Evolutionary conservation across 2,888 invertebrate genomes (phyloP), one percentile per base, ranked within the genome.

Genomic region (Brassicogethes aeneus): DNA sequence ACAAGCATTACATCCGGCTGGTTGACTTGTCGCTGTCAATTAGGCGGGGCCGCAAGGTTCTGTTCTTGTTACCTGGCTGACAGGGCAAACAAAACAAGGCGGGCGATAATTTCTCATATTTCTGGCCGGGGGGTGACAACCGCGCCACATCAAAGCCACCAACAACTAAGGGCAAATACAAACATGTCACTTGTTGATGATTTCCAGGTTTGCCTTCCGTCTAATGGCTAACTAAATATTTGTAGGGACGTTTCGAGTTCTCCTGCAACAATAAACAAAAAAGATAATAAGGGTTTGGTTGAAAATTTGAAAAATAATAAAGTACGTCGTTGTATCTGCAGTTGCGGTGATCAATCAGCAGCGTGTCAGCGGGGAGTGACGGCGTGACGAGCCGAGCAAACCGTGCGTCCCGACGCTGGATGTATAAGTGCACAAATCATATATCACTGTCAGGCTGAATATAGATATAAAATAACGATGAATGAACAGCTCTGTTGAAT

Each of bases 391-490:
- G 41, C 51, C 43, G 43, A 53, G 55, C 55, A 59, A 56, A 57
- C 54, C 48, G 52, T 57, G 50, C 62, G 60, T 56, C 58, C 55
- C 57, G 58, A 55, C 61, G 59, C 60, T 54, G 63, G 65, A 66
- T 66, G 68, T 68, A 66, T 67, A 67, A 68, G 65, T 66, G 65
- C 66, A 65, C 60, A 61, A 59, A 65, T 62, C 66, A 68, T 69
- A 68, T 65, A 69, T 69, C 69, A 69, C 62, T 65, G 68, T 69
- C 68, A 67, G 45, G 52, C 59, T 52, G 61, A 65, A 67, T 68
- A 67, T 65, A 68, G 67, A 66, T 67, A 67, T 67, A 67, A 66
- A 68, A 67, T 66, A 65, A 66, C 66, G 66, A 65, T 64, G 65
- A 67, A 66, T 65, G 65, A 65, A 65, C 62, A 61, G 62, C 62